Base-by-base conservation (phyloP, 2,888 invertebrate species). In the Rhogogaster chlorosoma region DNA sequence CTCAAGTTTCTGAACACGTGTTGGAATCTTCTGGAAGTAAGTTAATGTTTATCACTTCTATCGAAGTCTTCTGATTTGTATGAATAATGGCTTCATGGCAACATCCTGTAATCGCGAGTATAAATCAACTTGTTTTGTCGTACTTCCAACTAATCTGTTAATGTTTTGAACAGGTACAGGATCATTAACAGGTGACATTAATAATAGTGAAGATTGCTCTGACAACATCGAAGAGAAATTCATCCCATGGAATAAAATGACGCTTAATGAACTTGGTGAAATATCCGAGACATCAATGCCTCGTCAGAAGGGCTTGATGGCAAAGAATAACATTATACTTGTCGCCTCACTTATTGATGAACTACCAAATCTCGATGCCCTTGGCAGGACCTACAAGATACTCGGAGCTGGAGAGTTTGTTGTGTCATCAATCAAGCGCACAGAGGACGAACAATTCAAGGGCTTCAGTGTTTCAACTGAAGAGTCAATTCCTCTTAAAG, bases 301-400 rank as follows among this genome's bases (percentile, higher is more conserved):
- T 42, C 75, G 86, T 70, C 36, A 71, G 84, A 71, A 32, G 64
- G 78, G 32, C 26, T 49, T 29, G 67, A 84, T 45, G 32, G 73
- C 42, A 45, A 15, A 45, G n/a, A 45, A 94, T 98, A 96, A 96
- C 84, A 94, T 99, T 86, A 98, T 98, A 87, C 95, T 99, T 1
- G 97, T 99, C 0, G 98, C 98, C 1, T 97, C 97, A 6, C 94
- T 99, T 32, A 95, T 99, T 87, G 97, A 98, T 89, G 97, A 97
- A 91, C 91, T 96, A 42, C 97, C 98, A 5, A 99, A 99, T 94
- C 94, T 99, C 82, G 99, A 99, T 6, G 99, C 99, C 0, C 95
- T 99, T 90, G 97, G 98, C 70, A 95, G 99, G 86, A 98, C 99
- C 0, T 97, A 98, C 92, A 99, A 99, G 94, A 97, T 99, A 78